Evolutionary conservation across 2,888 invertebrate genomes (phyloP).

Genomic region (Leptinotarsa juncta): DNA sequence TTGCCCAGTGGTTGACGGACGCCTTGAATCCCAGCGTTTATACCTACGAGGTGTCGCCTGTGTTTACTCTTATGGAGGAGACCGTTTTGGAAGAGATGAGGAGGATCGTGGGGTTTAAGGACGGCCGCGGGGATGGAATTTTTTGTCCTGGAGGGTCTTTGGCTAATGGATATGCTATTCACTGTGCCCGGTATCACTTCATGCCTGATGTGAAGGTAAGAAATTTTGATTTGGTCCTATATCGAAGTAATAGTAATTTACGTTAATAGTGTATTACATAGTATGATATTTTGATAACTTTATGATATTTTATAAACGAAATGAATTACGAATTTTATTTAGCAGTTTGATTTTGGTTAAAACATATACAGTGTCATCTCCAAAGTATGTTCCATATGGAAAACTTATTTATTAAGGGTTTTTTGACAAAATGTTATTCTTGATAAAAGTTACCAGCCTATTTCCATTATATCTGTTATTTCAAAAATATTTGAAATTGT

Average conservation of each 20-base stretch:
- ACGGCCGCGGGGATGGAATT: constrained; percentile 84
- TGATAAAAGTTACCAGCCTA: no score
- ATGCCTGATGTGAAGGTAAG: constrained; percentile 82
- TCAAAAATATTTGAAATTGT: no score
- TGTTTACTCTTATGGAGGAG: constrained; percentile 89
- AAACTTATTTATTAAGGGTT: no score
- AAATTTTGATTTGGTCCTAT: background rate
- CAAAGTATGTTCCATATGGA: no score
- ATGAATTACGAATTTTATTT: no score
- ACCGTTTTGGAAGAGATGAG: constrained; percentile 84
- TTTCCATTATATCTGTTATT: no score
- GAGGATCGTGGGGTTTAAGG: constrained; percentile 78
- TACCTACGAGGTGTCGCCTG: constrained; percentile 90
- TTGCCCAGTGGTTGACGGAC: constrained; percentile 88
- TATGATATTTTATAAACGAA: no score
- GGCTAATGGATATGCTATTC: constrained; percentile 92
- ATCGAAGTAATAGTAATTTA: background rate
- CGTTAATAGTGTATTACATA: no score
- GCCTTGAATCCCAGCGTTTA: constrained; percentile 89
- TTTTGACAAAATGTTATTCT: no score
- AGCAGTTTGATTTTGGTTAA: no score
- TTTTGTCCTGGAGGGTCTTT: constrained; percentile 93
- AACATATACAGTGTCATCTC: no score
- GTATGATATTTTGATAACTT: no score
- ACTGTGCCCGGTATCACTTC: constrained; percentile 80